Percentiles rank a stretch among this genome's conserved stretches.
phyloP scores from a whole-genome alignment of 2,797 vertebrate genomes.

The Crax fasciolata region DNA sequence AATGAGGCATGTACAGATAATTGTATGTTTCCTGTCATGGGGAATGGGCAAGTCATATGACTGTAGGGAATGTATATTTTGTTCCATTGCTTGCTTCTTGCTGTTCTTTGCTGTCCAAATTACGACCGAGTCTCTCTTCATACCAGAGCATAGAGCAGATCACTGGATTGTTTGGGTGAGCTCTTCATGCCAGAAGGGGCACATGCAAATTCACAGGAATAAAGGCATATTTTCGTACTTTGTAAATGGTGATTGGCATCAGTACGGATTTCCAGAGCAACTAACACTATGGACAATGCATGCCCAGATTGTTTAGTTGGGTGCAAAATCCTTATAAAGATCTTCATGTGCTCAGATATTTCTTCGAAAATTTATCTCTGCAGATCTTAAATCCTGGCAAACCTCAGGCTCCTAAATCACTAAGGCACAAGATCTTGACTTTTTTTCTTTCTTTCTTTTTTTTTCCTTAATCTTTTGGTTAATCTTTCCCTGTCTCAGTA shows the following conservation, averaged over 20 bases:
- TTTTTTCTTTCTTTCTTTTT: background rate
- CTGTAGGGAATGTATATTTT: slow-evolving; percentile 73
- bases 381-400: background rate
- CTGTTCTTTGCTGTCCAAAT: background rate
- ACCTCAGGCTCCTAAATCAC: background rate
- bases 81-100: slow-evolving; percentile 51
- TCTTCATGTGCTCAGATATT: background rate
- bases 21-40: slow-evolving; percentile 61
- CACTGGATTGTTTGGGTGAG: slow-evolving; percentile 1
- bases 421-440: background rate
- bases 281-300: background rate
- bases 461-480: background rate
- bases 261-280: background rate
- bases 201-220: background rate
- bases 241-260: background rate
- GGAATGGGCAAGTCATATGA: slow-evolving; percentile 41
- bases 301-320: background rate
- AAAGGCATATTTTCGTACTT: slow-evolving; percentile 58
- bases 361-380: background rate
- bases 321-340: background rate
- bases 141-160: background rate
- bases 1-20: slow-evolving; percentile 84
- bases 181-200: background rate
- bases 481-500: background rate
- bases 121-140: background rate